These are phyloP conservation scores for Pseudochirops corinnae DNA, from an alignment of 2,797 vertebrate genomes.

Conservation along the genomic window DNA sequence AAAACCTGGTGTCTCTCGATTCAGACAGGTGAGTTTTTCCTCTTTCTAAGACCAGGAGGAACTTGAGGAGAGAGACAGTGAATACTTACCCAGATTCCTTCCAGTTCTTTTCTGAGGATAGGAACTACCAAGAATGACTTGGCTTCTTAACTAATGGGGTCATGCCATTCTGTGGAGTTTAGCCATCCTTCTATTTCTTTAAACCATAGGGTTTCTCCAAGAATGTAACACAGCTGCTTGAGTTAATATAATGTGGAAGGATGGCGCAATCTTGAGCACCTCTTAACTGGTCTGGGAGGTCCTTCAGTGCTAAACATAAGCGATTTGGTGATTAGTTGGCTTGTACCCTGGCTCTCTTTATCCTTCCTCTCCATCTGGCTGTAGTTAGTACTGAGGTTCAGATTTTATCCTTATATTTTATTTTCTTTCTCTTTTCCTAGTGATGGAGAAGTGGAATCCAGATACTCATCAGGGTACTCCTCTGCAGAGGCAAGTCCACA, in stretches of 20 bases:
- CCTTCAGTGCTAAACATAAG: not conserved
- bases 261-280: not conserved
- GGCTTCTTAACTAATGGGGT: conserved; percentile 27
- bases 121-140: conserved; percentile 17
- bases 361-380: conserved; percentile 23
- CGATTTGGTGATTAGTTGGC: conserved; percentile 22
- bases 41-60: conserved; percentile 13
- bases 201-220: not conserved
- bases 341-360: conserved; percentile 20
- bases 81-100: not conserved
- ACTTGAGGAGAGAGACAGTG: not conserved
- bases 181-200: not conserved
- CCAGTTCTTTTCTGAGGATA: conserved; percentile 18
- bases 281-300: not conserved
- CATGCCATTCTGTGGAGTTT: conserved; percentile 17
- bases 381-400: not conserved
- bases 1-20: conserved; percentile 92
- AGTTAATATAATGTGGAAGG: not conserved
- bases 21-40: conserved; percentile 92
- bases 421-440: conserved; percentile 84
- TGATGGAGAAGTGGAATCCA: conserved; percentile 94
- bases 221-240: not conserved
- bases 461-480: conserved; percentile 98
- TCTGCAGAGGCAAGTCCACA: conserved; percentile 94
- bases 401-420: conserved; percentile 54